These are phyloP conservation scores for Leuciscus waleckii DNA, from an alignment of 2,797 vertebrate species.

Conservation along the genomic window DNA sequence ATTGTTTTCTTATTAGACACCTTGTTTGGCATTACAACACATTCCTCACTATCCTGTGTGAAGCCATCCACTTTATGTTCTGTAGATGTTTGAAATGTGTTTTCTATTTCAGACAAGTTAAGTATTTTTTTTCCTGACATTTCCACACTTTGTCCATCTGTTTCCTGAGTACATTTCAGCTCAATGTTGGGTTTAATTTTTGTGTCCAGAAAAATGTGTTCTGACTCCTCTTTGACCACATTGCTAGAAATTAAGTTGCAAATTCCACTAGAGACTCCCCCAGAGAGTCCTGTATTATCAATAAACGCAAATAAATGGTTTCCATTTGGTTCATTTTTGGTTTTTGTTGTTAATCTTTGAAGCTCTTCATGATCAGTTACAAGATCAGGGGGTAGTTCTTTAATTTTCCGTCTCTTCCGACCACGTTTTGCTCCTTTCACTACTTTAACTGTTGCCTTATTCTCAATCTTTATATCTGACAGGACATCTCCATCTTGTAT, in stretches of 20 bases:
- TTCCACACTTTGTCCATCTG: not conserved
- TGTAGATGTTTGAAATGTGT: not conserved
- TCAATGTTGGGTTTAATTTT: not conserved
- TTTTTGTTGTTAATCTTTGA: not conserved
- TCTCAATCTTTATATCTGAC: conserved; percentile 1
- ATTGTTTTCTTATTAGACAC: not conserved
- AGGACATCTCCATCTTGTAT: not conserved
- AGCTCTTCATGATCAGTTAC: not conserved
- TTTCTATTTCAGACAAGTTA: not conserved
- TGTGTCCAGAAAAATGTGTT: conserved; percentile 1
- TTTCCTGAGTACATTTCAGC: not conserved
- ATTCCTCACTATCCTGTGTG: conserved; percentile 21
- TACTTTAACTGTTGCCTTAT: conserved; percentile 5
- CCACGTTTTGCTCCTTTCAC: conserved; percentile 9
- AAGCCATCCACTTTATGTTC: conserved; percentile 16
- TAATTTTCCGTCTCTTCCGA: conserved; percentile 20
- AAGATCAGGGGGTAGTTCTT: not conserved
- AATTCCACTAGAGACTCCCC: not conserved
- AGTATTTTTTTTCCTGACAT: too few relatives aligned
- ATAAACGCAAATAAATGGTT: not conserved
- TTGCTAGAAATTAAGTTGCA: not conserved
- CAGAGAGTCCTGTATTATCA: not conserved
- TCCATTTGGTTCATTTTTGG: not conserved
- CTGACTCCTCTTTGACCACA: conserved; percentile 5
- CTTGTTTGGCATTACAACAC: conserved; percentile 10